Evolutionary conservation across 2,113 vertebrate species (phyloP), one percentile per base, ranked within the genome.

Genomic region (Malaclemys terrapin): DNA sequence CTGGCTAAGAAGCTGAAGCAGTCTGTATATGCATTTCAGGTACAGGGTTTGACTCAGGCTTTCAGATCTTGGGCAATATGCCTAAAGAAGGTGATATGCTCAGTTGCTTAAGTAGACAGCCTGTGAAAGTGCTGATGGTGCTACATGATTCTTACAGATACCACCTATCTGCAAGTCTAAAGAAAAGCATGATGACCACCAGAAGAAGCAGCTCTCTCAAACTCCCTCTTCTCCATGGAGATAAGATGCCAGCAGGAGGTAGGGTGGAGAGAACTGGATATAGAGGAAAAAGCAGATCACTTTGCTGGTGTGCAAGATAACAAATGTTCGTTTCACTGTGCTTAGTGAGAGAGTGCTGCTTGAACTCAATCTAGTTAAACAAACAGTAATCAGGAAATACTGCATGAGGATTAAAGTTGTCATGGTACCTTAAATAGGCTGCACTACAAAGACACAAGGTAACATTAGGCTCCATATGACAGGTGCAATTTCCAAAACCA

Each of bases 31-130:
- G 29, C 1, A 3, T 3, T 91, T 95, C 80, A 20, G 38, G 38
- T 47, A 57, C 54, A 45, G 14, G 27, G 53, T 38, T 57, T 45
- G 38, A 45, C 52, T 82, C n/a, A 31, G 25, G 16, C 54, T 47
- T 83, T 83, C 81, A 89, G 82, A 52, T 54, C 9, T 31, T 87
- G 76, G 80, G 52, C 10, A 87, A 75, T 50, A 59, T 62, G 75
- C 59, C 50, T n/a, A 9, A 35, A 78, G 65, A 72, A 38, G n/a
- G 17, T 27, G 75, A 78, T 27, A 20, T 88, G 89, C 29, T 4
- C 89, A 87, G 47, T 8, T 89, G 50, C 83, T 79, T 25, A 91
- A 89, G 80, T 22, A 38, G 81, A 50, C 20, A 11, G 45, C 9
- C 3, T 24, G 2, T 54, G 59, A 12, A n/a, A 47, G 31, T 3